Percentiles rank a stretch among this genome's conserved stretches.
Evolutionary conservation across 2,113 vertebrate genomes (phyloP).

Genomic region (Passer domesticus): DNA sequence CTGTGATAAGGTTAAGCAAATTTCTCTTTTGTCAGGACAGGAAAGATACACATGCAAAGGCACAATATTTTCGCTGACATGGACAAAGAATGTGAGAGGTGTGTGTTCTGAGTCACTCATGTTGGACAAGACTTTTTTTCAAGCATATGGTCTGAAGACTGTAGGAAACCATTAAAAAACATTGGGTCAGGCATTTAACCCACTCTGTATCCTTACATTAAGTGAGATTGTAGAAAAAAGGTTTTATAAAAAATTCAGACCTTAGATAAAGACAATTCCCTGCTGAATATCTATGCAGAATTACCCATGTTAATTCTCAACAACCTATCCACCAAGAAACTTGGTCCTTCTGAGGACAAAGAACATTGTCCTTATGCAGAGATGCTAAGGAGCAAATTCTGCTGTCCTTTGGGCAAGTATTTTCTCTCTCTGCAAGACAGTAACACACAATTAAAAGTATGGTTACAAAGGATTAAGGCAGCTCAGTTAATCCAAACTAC

Average conservation of each 20-base stretch:
- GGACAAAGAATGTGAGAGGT: neutral
- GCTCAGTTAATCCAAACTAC: slow-evolving; percentile 30
- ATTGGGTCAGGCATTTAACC: neutral
- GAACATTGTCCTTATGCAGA: neutral
- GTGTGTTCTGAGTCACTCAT: neutral
- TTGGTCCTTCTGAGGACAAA: neutral
- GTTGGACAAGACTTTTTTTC: neutral
- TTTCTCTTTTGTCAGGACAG: neutral
- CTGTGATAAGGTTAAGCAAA: slow-evolving; percentile 46
- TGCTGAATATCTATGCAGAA: neutral
- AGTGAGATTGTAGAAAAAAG: neutral
- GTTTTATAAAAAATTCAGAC: neutral
- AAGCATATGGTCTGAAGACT: neutral
- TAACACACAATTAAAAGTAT: neutral
- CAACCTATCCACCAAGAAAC: neutral
- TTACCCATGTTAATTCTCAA: neutral
- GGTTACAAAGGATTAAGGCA: slow-evolving; percentile 35
- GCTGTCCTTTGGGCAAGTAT: neutral
- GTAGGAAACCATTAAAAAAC: neutral
- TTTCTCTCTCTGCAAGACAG: neutral
- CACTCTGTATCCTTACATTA: neutral
- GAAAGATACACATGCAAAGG: neutral
- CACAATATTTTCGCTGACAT: neutral
- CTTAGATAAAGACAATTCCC: neutral
- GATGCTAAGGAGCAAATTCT: neutral